A percentile compares a stretch with the other conserved stretches of the same genome.
phyloP scores from a whole-genome alignment of 1,140 invertebrate genomes.

The Mesaphorura yosii region DNA sequence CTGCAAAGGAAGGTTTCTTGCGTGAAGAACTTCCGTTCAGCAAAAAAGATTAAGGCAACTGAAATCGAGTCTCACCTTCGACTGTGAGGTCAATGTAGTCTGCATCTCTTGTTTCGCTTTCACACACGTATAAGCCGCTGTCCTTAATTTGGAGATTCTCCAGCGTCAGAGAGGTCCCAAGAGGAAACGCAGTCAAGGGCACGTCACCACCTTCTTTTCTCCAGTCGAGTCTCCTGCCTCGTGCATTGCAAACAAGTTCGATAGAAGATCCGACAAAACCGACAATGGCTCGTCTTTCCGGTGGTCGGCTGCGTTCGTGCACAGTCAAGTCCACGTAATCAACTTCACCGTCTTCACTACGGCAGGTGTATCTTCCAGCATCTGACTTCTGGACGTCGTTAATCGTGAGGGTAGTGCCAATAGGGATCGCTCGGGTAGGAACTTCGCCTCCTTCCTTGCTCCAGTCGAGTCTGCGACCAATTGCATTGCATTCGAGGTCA shows the following conservation, averaged over 20 bases:
- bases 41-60: no score
- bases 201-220: not conserved
- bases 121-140: not conserved
- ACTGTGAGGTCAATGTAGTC: constrained; percentile 56
- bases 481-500: no score
- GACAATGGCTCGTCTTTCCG: not conserved
- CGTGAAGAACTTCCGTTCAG: no score
- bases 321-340: not conserved
- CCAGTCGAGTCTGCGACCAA: constrained; percentile 33
- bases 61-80: constrained; percentile 59
- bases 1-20: no score
- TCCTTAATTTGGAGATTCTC: not conserved
- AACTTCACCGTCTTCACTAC: constrained; percentile 42
- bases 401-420: constrained; percentile 36
- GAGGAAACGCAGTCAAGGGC: not conserved
- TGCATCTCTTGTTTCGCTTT: constrained; percentile 4
- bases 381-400: constrained; percentile 44
- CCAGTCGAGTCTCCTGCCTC: not conserved
- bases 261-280: not conserved
- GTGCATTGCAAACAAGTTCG: not conserved
- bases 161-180: not conserved
- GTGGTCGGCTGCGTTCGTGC: no score
- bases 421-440: constrained; percentile 35
- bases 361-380: constrained; percentile 56
- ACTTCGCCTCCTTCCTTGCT: constrained; percentile 16